Percentiles rank a stretch among this genome's conserved stretches.
Evolutionary conservation across 2,888 invertebrate species (phyloP).

Genomic region (Patella pellucida): DNA sequence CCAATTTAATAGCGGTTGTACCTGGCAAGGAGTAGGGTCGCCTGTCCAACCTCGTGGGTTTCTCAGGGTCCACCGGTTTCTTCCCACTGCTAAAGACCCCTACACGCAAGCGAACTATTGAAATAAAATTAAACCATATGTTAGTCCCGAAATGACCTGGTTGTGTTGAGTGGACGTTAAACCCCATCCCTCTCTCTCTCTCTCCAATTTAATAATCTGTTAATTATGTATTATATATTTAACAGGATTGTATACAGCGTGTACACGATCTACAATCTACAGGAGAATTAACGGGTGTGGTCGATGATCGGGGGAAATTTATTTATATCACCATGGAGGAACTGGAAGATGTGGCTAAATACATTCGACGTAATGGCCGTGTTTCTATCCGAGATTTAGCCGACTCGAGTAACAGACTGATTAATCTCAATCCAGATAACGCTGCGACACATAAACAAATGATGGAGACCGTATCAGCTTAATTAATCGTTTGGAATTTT

Average conservation of each 20-base stretch:
- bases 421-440: slow-evolving; percentile 79
- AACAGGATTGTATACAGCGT: slow-evolving; percentile 75
- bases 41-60: too few relatives aligned
- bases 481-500: not conserved
- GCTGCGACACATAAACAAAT: slow-evolving; percentile 46
- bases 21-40: too few relatives aligned
- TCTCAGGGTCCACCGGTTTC: too few relatives aligned
- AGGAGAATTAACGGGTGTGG: slow-evolving; percentile 91
- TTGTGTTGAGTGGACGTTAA: too few relatives aligned
- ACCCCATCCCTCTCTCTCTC: too few relatives aligned
- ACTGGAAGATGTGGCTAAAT: slow-evolving; percentile 92
- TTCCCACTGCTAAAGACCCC: too few relatives aligned
- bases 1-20: too few relatives aligned
- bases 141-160: too few relatives aligned
- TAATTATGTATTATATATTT: not conserved
- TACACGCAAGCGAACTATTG: too few relatives aligned
- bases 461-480: slow-evolving; percentile 20
- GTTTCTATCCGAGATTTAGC: slow-evolving; percentile 94
- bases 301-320: slow-evolving; percentile 98
- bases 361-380: slow-evolving; percentile 92
- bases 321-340: slow-evolving; percentile 95
- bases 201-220: too few relatives aligned
- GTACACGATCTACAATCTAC: slow-evolving; percentile 87
- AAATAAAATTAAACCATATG: too few relatives aligned
- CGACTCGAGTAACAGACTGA: slow-evolving; percentile 92